phyloP scores from a whole-genome alignment of 1,140 invertebrate species.

The Psix sp. region DNA sequence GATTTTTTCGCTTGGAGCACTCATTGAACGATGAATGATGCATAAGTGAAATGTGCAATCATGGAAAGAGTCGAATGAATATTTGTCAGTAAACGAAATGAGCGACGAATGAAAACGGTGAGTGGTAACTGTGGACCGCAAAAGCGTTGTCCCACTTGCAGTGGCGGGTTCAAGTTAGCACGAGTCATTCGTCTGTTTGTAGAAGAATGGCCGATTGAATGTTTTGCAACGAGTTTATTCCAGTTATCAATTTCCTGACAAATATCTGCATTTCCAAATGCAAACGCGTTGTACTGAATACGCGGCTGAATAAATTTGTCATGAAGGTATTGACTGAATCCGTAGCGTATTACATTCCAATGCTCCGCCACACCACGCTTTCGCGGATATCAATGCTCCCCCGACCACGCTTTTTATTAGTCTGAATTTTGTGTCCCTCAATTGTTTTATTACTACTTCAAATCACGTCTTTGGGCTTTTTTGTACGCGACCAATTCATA shows the following conservation, averaged over 20 bases:
- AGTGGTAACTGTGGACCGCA: slow-evolving; percentile 9
- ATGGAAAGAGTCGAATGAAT: slow-evolving; percentile 30
- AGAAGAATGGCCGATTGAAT: slow-evolving; percentile 63
- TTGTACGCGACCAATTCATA: slow-evolving; percentile 15
- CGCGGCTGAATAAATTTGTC: slow-evolving; percentile 56
- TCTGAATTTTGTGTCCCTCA: slow-evolving; percentile 46
- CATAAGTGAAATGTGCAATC: slow-evolving; percentile 23
- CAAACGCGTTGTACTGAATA: slow-evolving; percentile 51
- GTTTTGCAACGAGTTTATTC: slow-evolving; percentile 73
- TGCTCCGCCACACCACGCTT: slow-evolving; percentile 50
- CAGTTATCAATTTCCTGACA: slow-evolving; percentile 77
- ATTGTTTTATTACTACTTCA: slow-evolving; percentile 54
- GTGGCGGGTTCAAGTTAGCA: slow-evolving; percentile 5
- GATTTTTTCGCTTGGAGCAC: too few species aligned
- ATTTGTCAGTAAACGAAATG: slow-evolving; percentile 37
- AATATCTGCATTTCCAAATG: slow-evolving; percentile 73
- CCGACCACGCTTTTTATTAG: slow-evolving; percentile 52
- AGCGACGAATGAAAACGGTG: slow-evolving; percentile 16
- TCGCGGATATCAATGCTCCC: slow-evolving; percentile 45
- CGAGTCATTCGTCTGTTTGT: slow-evolving; percentile 38
- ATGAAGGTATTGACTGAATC: slow-evolving; percentile 65
- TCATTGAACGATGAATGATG: too few species aligned
- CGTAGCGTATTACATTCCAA: slow-evolving; percentile 65
- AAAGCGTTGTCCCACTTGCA: slow-evolving; percentile 17
- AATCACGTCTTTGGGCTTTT: slow-evolving; percentile 35